Conservation (phyloP, 2,888 invertebrate genomes). For the Schrankia costaestrigalis region DNA sequence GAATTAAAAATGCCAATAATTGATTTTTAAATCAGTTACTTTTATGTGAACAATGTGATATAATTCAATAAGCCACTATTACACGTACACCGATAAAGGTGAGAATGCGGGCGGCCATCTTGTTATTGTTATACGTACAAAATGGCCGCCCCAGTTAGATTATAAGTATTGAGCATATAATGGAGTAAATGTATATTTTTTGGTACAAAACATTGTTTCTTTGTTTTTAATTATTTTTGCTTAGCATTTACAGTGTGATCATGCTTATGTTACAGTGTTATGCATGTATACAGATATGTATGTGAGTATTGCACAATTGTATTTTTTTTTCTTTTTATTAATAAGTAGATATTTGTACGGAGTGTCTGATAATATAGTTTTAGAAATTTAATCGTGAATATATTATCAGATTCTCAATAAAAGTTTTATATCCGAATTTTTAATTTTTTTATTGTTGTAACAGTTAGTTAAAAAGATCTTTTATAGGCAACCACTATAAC, state of each 20-base stretch:
- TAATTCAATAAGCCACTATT: slow-evolving; percentile 42
- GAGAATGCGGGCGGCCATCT: slow-evolving; percentile 65
- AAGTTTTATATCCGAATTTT: slow-evolving; percentile 57
- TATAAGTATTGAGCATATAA: slow-evolving; percentile 70
- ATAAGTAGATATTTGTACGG: slow-evolving; percentile 53
- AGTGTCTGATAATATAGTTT: slow-evolving; percentile 54
- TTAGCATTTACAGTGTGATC: slow-evolving; percentile 78
- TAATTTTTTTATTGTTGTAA: slow-evolving; percentile 34
- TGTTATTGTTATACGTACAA: slow-evolving; percentile 49
- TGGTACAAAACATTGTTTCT: slow-evolving; percentile 70
- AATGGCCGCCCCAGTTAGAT: slow-evolving; percentile 66
- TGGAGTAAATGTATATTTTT: slow-evolving; percentile 58
- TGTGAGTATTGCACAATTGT: slow-evolving; percentile 78
- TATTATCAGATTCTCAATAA: slow-evolving; percentile 51
- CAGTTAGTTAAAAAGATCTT: slow-evolving; percentile 29
- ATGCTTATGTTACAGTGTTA: slow-evolving; percentile 77
- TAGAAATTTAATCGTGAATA: slow-evolving; percentile 20
- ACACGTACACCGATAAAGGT: slow-evolving; percentile 49
- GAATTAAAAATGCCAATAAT: slow-evolving; percentile 17
- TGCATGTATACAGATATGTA: slow-evolving; percentile 74
- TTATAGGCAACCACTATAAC: slow-evolving; percentile 28
- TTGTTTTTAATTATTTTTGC: slow-evolving; percentile 57
- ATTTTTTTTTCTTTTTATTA: slow-evolving; percentile 50
- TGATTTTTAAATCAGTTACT: slow-evolving; percentile 3
- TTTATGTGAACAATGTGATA: slow-evolving; percentile 27